A percentile compares a stretch with the other conserved stretches of the same genome.
These are phyloP conservation scores for Cryptus viduatorius DNA, from an alignment of 2,888 invertebrate species.

Conservation along the genomic window DNA sequence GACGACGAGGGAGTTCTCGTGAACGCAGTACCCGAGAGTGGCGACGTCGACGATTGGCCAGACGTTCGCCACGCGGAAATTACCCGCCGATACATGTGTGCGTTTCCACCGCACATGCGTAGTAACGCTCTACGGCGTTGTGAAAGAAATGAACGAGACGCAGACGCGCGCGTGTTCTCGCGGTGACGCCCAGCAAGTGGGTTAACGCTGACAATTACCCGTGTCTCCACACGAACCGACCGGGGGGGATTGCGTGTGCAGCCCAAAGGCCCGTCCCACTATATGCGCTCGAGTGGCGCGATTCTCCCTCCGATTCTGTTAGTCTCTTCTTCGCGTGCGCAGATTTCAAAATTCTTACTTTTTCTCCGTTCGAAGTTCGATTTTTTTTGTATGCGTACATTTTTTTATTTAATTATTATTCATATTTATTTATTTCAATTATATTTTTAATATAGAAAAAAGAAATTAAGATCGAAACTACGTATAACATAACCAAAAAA, in stretches of 20 bases:
- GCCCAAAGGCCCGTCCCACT: constrained; percentile 56
- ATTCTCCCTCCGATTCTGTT: constrained; percentile 70
- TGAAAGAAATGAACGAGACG: constrained; percentile 43
- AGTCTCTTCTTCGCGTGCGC: constrained; percentile 46
- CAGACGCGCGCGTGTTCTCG: constrained; percentile 70
- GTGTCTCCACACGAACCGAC: constrained; percentile 72
- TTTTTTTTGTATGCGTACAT: background rate
- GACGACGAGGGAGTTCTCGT: constrained; percentile 18
- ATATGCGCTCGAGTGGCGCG: background rate
- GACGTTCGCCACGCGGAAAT: constrained; percentile 37
- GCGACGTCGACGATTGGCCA: constrained; percentile 41
- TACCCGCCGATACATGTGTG: background rate
- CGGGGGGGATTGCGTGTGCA: constrained; percentile 63
- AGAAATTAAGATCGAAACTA: no score
- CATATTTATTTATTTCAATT: no score
- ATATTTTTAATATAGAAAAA: no score
- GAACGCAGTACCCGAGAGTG: constrained; percentile 12
- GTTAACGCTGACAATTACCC: constrained; percentile 80
- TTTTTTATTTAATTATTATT: background rate
- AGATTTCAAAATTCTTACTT: constrained; percentile 19
- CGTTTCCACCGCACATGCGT: constrained; percentile 40
- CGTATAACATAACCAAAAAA: no score
- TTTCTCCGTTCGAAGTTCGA: constrained; percentile 26
- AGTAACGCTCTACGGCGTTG: constrained; percentile 17
- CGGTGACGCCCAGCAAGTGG: constrained; percentile 80